These are phyloP conservation scores for Blastobasis lacticolella DNA, from an alignment of 2,888 invertebrate species.

Conservation along the genomic window DNA sequence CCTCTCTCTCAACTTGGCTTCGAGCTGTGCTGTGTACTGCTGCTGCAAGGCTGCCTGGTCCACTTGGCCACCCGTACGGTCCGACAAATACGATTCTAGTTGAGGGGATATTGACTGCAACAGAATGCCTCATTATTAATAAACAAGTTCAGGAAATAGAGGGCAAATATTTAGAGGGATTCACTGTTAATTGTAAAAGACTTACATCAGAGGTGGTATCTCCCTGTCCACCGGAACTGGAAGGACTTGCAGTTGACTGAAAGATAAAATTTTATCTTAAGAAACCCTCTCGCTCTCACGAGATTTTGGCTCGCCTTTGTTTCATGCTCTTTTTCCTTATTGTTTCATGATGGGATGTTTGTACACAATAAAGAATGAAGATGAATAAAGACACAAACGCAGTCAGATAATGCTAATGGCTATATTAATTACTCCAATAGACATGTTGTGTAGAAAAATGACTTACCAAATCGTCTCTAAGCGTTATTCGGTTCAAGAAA, in stretches of 20 bases:
- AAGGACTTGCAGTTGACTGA: constrained; percentile 61
- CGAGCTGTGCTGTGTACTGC: constrained; percentile 74
- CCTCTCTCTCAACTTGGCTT: constrained; percentile 77
- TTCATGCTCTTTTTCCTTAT: too few species aligned
- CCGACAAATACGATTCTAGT: constrained; percentile 58
- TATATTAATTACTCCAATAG: too few species aligned
- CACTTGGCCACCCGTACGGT: constrained; percentile 54
- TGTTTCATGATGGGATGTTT: too few species aligned
- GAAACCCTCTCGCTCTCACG: too few species aligned
- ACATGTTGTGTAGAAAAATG: neutral
- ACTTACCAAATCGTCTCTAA: constrained; percentile 64
- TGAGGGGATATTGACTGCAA: constrained; percentile 65
- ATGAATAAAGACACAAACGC: neutral
- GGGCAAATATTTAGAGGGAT: neutral
- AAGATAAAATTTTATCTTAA: constrained; percentile 12
- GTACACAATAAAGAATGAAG: too few species aligned
- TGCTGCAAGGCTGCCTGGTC: constrained; percentile 63
- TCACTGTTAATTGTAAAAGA: neutral
- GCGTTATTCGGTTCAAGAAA: constrained; percentile 66
- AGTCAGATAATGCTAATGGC: neutral
- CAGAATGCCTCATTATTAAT: constrained; percentile 11
- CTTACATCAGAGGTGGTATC: constrained; percentile 49
- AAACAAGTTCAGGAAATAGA: neutral
- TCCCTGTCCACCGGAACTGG: constrained; percentile 56
- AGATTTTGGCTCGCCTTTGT: too few species aligned